These are phyloP conservation scores for Aptenodytes patagonicus DNA, from an alignment of 2,113 vertebrate genomes.

Conservation along the genomic window DNA sequence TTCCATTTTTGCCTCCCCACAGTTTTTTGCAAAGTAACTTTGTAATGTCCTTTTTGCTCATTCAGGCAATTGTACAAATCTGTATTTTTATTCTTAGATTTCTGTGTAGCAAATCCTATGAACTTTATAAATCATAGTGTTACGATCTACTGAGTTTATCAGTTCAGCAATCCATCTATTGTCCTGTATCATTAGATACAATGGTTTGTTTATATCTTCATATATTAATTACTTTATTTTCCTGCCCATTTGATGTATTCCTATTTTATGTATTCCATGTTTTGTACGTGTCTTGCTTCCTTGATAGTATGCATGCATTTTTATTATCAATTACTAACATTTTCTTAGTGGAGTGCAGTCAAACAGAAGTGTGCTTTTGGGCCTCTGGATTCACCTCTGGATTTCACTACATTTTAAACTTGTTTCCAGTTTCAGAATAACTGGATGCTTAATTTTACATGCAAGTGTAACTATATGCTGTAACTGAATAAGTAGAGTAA, in stretches of 20 bases:
- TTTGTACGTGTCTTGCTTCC: background rate
- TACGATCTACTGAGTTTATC: background rate
- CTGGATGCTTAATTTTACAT: background rate
- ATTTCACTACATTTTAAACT: background rate
- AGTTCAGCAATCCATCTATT: background rate
- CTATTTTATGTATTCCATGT: background rate
- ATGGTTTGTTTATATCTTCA: background rate
- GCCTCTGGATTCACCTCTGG: background rate
- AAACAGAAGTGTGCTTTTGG: background rate
- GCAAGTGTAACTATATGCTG: background rate
- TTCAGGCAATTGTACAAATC: background rate
- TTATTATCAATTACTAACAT: background rate
- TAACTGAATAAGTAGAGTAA: background rate
- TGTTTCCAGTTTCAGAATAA: background rate
- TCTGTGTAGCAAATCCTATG: background rate
- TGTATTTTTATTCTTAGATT: background rate
- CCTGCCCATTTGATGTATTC: background rate
- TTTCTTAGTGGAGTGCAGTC: background rate
- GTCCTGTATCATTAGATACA: background rate
- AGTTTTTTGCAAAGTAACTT: background rate
- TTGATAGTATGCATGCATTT: background rate
- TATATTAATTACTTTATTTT: background rate
- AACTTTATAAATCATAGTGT: background rate
- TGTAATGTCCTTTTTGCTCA: background rate
- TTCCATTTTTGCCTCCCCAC: background rate